A percentile compares a stretch with the other conserved stretches of the same genome.
Conservation (phyloP, 2,888 invertebrate genomes). For the Hartigia nigra region DNA sequence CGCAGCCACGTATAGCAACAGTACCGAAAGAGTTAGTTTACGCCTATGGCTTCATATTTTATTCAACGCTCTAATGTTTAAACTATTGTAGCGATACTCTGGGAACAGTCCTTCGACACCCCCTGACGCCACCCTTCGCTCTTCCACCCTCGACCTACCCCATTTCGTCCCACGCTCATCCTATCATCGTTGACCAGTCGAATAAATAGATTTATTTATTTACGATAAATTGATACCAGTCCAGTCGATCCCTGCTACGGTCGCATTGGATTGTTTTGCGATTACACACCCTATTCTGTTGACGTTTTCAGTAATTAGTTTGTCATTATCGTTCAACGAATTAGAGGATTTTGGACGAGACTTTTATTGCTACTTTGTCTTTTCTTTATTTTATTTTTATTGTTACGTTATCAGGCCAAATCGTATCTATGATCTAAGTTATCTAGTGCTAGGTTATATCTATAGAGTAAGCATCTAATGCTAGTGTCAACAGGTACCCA, state of each 20-base stretch:
- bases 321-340: slow-evolving; percentile 62
- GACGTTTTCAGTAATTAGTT: slow-evolving; percentile 56
- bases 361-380: not conserved
- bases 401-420: not conserved
- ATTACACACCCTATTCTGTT: slow-evolving; percentile 50
- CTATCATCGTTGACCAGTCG: slow-evolving; percentile 24
- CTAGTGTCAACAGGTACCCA: no score
- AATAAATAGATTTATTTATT: slow-evolving; percentile 61
- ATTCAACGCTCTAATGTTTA: slow-evolving; percentile 56
- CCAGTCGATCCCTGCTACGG: not conserved
- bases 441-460: not conserved
- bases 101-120: not conserved
- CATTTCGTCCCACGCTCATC: not conserved
- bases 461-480: no score
- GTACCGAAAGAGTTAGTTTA: slow-evolving; percentile 8
- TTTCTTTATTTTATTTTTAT: slow-evolving; percentile 6
- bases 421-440: no score
- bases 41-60: slow-evolving; percentile 46
- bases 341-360: slow-evolving; percentile 28
- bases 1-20: slow-evolving; percentile 7
- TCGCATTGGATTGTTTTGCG: slow-evolving; percentile 55
- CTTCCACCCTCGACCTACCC: not conserved
- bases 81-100: slow-evolving; percentile 48
- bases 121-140: slow-evolving; percentile 8
- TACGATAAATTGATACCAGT: slow-evolving; percentile 57